Base-by-base conservation (phyloP, 2,113 vertebrate genomes). In the Channa argus region DNA sequence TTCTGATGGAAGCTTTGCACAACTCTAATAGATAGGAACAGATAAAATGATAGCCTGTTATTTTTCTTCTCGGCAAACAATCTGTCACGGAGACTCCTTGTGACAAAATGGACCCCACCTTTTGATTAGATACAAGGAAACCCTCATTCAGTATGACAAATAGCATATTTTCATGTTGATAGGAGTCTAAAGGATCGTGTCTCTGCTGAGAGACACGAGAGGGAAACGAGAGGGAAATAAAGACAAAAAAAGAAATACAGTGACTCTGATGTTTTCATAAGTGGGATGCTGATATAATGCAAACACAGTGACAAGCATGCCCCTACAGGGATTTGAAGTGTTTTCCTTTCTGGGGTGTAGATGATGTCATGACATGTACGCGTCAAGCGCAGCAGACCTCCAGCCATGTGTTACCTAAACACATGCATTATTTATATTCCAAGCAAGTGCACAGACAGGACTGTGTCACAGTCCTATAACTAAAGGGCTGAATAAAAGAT, bases 1-100 rank as follows among this genome's bases (percentile, higher is more conserved):
- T 56, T 55, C 45, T 64, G 13, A 65, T 67, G 37, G 50, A 85
- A 38, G 56, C 55, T 71, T 77, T 79, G 45, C 39, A 63, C 13
- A 1, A 51, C 52, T 60, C 38, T 5, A 12, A 15, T 52, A 41
- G 44, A 63, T 56, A 5, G 4, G 6, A 61, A 41, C 8, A 63
- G 63, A 43, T 6, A 11, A 63, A 65, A 70, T 50, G 15, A 74
- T 53, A 15, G 64, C 8, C 6, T 52, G 12, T 50, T 66, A 63
- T 78, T 79, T 53, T 15, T 63, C n/a, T 36, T 47, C 47, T 38
- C 8, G 45, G n/a, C 9, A 43, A 44, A 45, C 63, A 53, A 67
- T 41, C 45, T 15, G 39, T 51, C 54, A 51, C 9, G 3, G 54
- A 64, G 41, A 80, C 49, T 54, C 54, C 46, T 49, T 12, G 0